Base-by-base conservation (phyloP, 2,797 vertebrate species). In the Danio tinwini region DNA sequence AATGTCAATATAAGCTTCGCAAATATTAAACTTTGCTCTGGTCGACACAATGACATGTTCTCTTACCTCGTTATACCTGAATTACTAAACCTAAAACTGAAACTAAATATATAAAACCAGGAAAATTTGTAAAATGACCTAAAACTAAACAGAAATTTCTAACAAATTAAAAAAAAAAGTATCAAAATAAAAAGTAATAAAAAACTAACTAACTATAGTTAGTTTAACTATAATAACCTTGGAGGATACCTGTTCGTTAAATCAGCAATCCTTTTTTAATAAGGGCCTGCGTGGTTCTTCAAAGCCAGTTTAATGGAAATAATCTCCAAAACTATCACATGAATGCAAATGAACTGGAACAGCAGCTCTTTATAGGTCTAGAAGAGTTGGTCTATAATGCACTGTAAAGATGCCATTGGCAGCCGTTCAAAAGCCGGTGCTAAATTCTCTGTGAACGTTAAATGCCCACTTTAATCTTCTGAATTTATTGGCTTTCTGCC, bases 351-450 rank as follows among this genome's bases (percentile, higher is more conserved):
- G 19, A 70, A 47, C 21, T 37, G 70, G 19, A 73, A 59, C 13
- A 74, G 50, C 21, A 63, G 14, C 58, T 52, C 14, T 74, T 17
- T 74, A 50, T 68, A 39, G 59, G 75, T 58, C 16, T 68, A 52
- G 39, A 21, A 64, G 49, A 55, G 4, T 11, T 19, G 10, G 6
- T 49, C 44, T 42, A 49, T 74, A 47, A 40, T 50, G n/a, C 13
- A 47, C 12, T 17, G 17, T 10, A 68, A 47, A 61, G 45, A n/a
- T 55, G n/a, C 21, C 21, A 29, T 67, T 65, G 74, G 63, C 62
- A 40, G 40, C 50, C 39, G 45, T 56, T 40, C 63, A 77, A 61
- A 47, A 49, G 42, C 69, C 44, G 12, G n/a, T 56, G 55, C 42
- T 59, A 59, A 64, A 11, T 80, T 14, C 70, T 55, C 21, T 52